phyloP scores from a whole-genome alignment of 2,113 vertebrate genomes.

The Noctilio leporinus region DNA sequence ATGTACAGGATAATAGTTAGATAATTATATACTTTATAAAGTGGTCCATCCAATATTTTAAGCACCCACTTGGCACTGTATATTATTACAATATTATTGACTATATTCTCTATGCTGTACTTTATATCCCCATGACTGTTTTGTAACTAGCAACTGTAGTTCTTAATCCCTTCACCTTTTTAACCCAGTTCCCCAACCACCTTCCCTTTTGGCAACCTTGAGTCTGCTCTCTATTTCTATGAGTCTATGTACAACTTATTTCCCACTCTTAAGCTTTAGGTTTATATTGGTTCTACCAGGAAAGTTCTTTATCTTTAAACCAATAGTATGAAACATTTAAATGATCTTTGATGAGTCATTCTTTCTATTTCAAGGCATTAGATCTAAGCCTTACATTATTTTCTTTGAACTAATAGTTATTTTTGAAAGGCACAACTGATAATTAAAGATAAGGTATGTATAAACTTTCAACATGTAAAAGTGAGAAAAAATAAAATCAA shows the following conservation, averaged over 20 bases:
- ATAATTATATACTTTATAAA: neutral
- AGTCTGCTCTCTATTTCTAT: neutral
- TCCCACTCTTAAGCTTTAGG: neutral
- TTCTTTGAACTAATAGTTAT: neutral
- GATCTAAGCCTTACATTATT: neutral
- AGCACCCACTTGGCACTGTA: neutral
- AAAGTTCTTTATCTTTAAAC: neutral
- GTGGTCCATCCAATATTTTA: neutral
- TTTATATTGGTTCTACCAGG: neutral
- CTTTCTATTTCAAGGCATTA: neutral
- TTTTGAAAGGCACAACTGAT: constrained; percentile 15
- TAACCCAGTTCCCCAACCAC: neutral
- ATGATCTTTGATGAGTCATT: neutral
- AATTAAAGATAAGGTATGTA: neutral
- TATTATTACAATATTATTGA: neutral
- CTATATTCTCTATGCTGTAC: neutral
- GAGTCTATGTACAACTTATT: neutral
- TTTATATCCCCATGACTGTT: neutral
- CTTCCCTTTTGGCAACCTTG: neutral
- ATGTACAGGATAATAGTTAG: neutral
- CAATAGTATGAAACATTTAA: neutral
- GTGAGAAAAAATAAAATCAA: neutral
- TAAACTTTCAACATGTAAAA: neutral
- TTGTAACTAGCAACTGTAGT: neutral
- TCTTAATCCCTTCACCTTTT: neutral